Conservation (phyloP, 2,888 invertebrate species). For the Agapostemon virescens region DNA sequence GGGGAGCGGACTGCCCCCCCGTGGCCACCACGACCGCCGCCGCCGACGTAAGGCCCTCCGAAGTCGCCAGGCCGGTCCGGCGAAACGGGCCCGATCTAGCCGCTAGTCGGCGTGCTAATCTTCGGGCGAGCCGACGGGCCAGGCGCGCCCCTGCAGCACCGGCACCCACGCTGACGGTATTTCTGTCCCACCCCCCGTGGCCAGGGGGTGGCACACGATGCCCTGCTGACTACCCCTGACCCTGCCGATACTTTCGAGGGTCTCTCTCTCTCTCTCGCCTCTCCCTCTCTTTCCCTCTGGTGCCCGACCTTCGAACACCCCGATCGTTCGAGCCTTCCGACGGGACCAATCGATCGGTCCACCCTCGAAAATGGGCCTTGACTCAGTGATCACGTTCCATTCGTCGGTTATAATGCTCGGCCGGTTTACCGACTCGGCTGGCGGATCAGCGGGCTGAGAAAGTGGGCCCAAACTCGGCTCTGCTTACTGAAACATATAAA, state of each 20-base stretch:
- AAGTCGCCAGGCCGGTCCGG: slow-evolving; percentile 68
- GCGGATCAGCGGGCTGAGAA: background rate
- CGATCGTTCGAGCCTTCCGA: background rate
- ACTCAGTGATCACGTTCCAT: background rate
- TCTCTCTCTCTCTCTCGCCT: slow-evolving; percentile 21
- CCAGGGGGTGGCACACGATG: slow-evolving; percentile 82
- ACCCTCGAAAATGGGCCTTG: slow-evolving; percentile 8
- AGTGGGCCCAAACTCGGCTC: background rate
- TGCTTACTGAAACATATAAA: background rate
- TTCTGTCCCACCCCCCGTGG: slow-evolving; percentile 81
- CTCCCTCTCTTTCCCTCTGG: slow-evolving; percentile 8
- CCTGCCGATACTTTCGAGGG: slow-evolving; percentile 19
- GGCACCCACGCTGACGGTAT: slow-evolving; percentile 83
- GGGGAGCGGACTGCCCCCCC: slow-evolving; percentile 69
- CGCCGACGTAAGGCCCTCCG: slow-evolving; percentile 65
- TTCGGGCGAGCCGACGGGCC: slow-evolving; percentile 81
- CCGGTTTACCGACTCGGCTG: background rate
- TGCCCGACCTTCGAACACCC: slow-evolving; percentile 2
- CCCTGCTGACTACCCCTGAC: slow-evolving; percentile 40
- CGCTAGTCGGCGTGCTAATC: slow-evolving; percentile 80
- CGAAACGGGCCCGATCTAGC: slow-evolving; percentile 82
- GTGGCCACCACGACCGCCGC: slow-evolving; percentile 66
- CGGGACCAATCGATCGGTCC: background rate
- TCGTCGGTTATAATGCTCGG: background rate
- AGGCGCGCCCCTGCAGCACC: slow-evolving; percentile 86